Percentiles rank a stretch among this genome's conserved stretches.
Evolutionary conservation across 1,140 invertebrate species (phyloP).

Genomic region (Eubasilissa regina): DNA sequence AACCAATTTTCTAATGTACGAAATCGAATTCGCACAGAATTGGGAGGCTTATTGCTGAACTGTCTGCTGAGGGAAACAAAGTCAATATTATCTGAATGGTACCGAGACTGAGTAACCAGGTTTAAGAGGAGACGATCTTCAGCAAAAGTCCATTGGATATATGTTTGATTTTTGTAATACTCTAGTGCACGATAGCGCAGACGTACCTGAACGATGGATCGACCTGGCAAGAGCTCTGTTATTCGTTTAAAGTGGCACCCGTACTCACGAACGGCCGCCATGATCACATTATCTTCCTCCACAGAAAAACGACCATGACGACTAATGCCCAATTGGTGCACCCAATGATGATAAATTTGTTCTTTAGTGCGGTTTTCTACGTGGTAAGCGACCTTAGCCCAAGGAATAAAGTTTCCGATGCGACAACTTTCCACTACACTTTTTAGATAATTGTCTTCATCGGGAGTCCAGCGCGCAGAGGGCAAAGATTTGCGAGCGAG

Average conservation of each 20-base stretch:
- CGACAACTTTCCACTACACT: slow-evolving; percentile 47
- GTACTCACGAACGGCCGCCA: slow-evolving; percentile 34
- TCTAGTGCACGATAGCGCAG: slow-evolving; percentile 1
- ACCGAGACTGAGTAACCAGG: slow-evolving; percentile 6
- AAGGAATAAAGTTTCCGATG: slow-evolving; percentile 53
- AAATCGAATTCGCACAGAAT: slow-evolving; percentile 14
- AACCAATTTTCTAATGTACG: slow-evolving; percentile 13
- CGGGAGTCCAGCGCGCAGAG: slow-evolving; percentile 33
- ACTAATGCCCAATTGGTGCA: background rate
- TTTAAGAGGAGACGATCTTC: slow-evolving; percentile 39
- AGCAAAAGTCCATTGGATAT: slow-evolving; percentile 21
- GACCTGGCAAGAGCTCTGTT: slow-evolving; percentile 30
- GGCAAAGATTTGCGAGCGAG: background rate
- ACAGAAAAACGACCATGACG: slow-evolving; percentile 34
- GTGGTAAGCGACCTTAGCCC: slow-evolving; percentile 53
- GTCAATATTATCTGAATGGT: slow-evolving; percentile 13
- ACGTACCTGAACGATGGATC: slow-evolving; percentile 11
- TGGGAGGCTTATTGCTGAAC: slow-evolving; percentile 14
- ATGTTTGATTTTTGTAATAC: background rate
- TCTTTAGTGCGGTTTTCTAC: slow-evolving; percentile 47
- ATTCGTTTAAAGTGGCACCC: slow-evolving; percentile 25
- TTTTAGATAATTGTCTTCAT: slow-evolving; percentile 46
- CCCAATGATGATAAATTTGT: slow-evolving; percentile 51
- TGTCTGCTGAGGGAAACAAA: slow-evolving; percentile 14
- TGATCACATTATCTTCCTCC: slow-evolving; percentile 51